These are phyloP conservation scores for Oplegnathus fasciatus DNA, from an alignment of 2,113 vertebrate species.

Conservation along the genomic window DNA sequence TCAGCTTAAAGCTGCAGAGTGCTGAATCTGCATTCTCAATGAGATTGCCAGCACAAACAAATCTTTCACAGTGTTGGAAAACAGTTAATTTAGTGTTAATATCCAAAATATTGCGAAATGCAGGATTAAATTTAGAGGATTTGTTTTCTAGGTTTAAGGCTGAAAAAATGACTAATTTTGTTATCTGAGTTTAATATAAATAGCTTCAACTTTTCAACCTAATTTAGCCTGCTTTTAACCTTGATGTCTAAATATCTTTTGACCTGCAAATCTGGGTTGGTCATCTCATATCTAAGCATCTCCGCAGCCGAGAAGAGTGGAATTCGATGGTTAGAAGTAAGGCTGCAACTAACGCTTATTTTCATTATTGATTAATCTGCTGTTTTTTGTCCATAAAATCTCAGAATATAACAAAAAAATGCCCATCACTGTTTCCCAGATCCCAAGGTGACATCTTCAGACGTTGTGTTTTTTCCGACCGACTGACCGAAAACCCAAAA, in stretches of 20 bases:
- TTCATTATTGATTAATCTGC: not conserved
- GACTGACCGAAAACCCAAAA: not conserved
- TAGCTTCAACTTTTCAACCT: not conserved
- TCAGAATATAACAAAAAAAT: not conserved
- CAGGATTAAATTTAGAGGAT: not conserved
- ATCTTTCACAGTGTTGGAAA: not conserved
- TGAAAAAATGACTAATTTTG: not conserved
- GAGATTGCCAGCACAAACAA: conserved; percentile 3
- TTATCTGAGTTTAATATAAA: not conserved
- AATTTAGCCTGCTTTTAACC: not conserved
- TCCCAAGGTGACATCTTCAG: not conserved
- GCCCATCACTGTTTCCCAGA: not conserved
- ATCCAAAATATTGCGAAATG: not conserved
- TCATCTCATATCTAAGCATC: not conserved
- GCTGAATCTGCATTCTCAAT: conserved; percentile 1
- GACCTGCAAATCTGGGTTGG: not conserved
- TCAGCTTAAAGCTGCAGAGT: not conserved
- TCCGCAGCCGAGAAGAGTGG: not conserved
- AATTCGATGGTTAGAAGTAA: not conserved
- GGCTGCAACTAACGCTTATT: not conserved
- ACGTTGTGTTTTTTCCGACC: not conserved
- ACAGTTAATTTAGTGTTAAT: not conserved
- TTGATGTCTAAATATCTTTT: not conserved
- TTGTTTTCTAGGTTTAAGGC: not conserved
- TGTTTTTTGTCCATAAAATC: not conserved